Evolutionary conservation across 2,797 vertebrate genomes (phyloP).

Genomic region (Erpetoichthys calabaricus): DNA sequence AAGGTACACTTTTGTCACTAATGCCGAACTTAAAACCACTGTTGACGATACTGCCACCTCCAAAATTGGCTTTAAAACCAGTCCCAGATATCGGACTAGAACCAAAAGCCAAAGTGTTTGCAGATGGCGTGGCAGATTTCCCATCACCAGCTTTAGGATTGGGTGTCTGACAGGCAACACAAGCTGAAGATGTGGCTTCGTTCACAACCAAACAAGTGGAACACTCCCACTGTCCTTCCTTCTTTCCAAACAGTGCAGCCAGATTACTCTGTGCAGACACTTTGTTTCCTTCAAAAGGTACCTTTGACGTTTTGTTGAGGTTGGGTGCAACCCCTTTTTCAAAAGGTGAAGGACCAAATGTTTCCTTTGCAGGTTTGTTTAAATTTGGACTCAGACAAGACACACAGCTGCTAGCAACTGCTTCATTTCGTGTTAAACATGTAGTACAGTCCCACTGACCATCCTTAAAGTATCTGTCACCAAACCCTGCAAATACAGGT

Average conservation of each 20-base stretch:
- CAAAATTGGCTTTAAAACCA: conserved; percentile 57
- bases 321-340: too few species aligned
- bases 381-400: conserved; percentile 35
- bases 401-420: conserved; percentile 29
- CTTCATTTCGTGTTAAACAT: conserved; percentile 62
- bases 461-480: conserved; percentile 48
- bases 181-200: conserved; percentile 39
- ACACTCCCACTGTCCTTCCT: conserved; percentile 53
- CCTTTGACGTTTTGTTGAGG: background rate
- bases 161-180: conserved; percentile 53
- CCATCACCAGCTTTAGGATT: conserved; percentile 51
- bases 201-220: conserved; percentile 53
- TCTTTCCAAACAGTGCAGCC: conserved; percentile 33
- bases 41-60: conserved; percentile 32
- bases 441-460: conserved; percentile 73
- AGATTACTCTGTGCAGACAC: conserved; percentile 10
- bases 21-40: conserved; percentile 69
- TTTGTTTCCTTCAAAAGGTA: conserved; percentile 4
- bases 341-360: background rate
- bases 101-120: conserved; percentile 38
- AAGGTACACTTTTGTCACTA: conserved; percentile 44
- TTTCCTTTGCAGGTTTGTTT: background rate
- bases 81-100: conserved; percentile 44
- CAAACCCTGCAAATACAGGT: conserved; percentile 40
- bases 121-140: conserved; percentile 25